phyloP scores from a whole-genome alignment of 2,888 invertebrate genomes.

The Blastobasis lacticolella region DNA sequence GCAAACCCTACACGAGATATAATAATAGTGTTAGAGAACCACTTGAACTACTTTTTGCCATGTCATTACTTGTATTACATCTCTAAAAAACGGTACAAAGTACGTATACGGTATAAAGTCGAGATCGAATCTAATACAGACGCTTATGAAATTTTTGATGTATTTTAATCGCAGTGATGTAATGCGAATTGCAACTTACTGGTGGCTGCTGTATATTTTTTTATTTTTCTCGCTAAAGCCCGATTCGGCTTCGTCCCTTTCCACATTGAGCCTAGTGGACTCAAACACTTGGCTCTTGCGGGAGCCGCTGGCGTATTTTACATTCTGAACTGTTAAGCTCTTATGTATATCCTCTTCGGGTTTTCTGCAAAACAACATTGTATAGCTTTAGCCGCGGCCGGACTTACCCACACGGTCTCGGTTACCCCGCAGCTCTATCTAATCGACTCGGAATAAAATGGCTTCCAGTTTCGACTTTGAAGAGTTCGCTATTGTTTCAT shows the following conservation, averaged over 20 bases:
- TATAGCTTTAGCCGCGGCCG: constrained; percentile 15
- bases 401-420: too few relatives aligned
- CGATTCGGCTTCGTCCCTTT: constrained; percentile 82
- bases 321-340: constrained; percentile 61
- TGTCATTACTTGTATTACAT: too few relatives aligned
- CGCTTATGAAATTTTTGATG: constrained; percentile 21
- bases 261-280: constrained; percentile 80
- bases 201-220: constrained; percentile 53
- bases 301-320: constrained; percentile 61
- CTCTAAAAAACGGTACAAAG: not conserved
- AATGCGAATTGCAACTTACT: constrained; percentile 45
- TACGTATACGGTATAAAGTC: not conserved
- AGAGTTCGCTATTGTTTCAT: too few relatives aligned
- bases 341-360: constrained; percentile 64
- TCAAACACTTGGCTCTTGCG: constrained; percentile 81
- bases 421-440: too few relatives aligned
- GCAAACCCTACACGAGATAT: not conserved
- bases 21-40: too few relatives aligned
- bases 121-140: constrained; percentile 23
- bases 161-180: constrained; percentile 1
- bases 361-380: constrained; percentile 63
- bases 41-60: not conserved
- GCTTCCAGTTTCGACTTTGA: too few relatives aligned
- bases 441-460: too few relatives aligned
- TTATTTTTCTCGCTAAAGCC: constrained; percentile 74